phyloP scores from a whole-genome alignment of 2,797 vertebrate species.

The Pipistrellus nathusii region DNA sequence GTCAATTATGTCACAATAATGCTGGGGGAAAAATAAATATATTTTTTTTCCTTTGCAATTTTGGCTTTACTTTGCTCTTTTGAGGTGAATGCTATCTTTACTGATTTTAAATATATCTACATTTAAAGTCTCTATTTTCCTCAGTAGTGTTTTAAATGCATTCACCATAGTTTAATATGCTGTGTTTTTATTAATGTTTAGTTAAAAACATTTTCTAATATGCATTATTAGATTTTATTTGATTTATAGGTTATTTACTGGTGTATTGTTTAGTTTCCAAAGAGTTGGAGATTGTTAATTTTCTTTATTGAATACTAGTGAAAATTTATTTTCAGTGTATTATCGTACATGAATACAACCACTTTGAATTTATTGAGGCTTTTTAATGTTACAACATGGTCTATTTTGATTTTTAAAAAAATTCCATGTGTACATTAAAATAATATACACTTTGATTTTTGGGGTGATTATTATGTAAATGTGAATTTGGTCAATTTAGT shows the following conservation, averaged over 20 bases:
- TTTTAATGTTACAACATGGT: neutral
- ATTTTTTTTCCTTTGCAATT: neutral
- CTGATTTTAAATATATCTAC: neutral
- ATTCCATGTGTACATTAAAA: neutral
- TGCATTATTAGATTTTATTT: neutral
- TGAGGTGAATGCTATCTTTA: neutral
- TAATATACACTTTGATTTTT: neutral
- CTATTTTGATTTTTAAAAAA: neutral
- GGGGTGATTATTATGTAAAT: neutral
- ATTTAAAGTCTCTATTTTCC: neutral
- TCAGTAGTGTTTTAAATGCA: neutral
- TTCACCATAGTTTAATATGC: neutral
- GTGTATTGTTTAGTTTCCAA: neutral
- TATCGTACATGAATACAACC: neutral
- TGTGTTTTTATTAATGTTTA: conserved; percentile 8
- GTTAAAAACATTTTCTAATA: neutral
- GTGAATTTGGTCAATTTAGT: neutral
- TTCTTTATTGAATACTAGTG: neutral
- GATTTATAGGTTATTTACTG: neutral
- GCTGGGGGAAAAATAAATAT: neutral
- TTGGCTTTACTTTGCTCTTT: neutral
- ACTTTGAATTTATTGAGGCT: neutral
- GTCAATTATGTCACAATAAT: neutral
- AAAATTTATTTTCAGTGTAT: neutral
- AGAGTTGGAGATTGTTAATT: neutral